Evolutionary conservation across 2,113 vertebrate species (phyloP).

Genomic region (Festucalex cinctus): DNA sequence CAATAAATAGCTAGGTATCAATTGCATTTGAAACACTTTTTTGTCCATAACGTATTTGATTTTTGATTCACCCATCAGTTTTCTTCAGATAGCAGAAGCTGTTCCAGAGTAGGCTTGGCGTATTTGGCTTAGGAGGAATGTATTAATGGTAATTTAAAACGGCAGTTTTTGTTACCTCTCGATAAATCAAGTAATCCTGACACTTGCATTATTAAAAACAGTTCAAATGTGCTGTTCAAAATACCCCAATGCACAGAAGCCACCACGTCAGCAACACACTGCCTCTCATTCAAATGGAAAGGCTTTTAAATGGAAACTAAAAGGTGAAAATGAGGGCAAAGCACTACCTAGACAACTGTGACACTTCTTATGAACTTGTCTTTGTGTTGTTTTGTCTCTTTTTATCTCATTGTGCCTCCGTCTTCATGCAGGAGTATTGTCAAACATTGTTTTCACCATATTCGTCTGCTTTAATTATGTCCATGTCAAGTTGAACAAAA

Average conservation of each 20-base stretch:
- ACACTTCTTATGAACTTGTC: constrained; percentile 31
- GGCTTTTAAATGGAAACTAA: constrained; percentile 37
- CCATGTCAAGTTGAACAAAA: constrained; percentile 33
- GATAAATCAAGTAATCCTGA: constrained; percentile 53
- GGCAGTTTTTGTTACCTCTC: constrained; percentile 24
- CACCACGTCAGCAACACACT: constrained; percentile 38
- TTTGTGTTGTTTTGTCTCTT: constrained; percentile 35
- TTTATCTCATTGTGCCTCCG: constrained; percentile 44
- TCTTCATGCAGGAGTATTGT: constrained; percentile 47
- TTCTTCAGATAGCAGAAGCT: constrained; percentile 40
- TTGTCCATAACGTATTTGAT: constrained; percentile 44
- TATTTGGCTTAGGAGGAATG: constrained; percentile 30
- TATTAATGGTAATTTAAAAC: constrained; percentile 50
- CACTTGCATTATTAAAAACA: constrained; percentile 38
- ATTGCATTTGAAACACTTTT: constrained; percentile 43
- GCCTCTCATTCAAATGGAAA: constrained; percentile 58
- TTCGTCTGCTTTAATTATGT: constrained; percentile 20
- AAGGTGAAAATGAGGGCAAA: constrained; percentile 42
- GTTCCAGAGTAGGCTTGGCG: constrained; percentile 37
- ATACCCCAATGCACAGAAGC: constrained; percentile 15
- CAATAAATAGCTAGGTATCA: constrained; percentile 42
- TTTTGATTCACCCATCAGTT: constrained; percentile 44
- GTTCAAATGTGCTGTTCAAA: constrained; percentile 46
- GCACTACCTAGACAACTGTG: constrained; percentile 43
- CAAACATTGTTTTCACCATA: constrained; percentile 19